phyloP scores from a whole-genome alignment of 2,888 invertebrate species.

The Amorpha juglandis region DNA sequence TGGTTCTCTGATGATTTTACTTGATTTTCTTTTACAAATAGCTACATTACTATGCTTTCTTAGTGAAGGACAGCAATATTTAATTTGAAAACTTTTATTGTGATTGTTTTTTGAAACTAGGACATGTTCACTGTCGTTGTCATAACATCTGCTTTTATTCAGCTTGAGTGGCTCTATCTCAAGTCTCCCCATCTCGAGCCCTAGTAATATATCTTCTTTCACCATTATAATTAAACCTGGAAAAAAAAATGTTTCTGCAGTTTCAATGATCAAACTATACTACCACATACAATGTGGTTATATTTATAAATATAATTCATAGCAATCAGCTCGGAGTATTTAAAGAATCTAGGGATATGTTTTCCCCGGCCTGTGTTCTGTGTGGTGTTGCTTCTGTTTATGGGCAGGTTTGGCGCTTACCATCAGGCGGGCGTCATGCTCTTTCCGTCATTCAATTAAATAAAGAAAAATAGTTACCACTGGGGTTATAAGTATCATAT shows the following conservation, averaged over 20 bases:
- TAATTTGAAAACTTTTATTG: slow-evolving; percentile 36
- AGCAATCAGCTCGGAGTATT: too few species aligned
- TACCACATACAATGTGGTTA: too few species aligned
- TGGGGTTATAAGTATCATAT: too few species aligned
- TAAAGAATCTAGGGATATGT: too few species aligned
- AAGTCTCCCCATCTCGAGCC: slow-evolving; percentile 81
- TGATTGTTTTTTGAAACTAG: slow-evolving; percentile 34
- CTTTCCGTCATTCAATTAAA: too few species aligned
- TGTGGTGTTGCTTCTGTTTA: too few species aligned
- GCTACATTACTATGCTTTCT: slow-evolving; percentile 55
- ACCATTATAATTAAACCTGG: slow-evolving; percentile 59
- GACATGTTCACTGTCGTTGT: slow-evolving; percentile 60
- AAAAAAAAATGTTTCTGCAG: slow-evolving; percentile 27
- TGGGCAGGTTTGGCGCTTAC: too few species aligned
- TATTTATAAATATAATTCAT: too few species aligned
- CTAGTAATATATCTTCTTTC: slow-evolving; percentile 77
- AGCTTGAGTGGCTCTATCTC: slow-evolving; percentile 80
- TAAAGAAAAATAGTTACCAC: too few species aligned
- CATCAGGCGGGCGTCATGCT: too few species aligned
- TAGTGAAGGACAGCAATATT: slow-evolving; percentile 60
- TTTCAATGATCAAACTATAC: too few species aligned
- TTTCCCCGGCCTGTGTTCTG: too few species aligned
- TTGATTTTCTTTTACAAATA: slow-evolving; percentile 69
- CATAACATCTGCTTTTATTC: slow-evolving; percentile 52
- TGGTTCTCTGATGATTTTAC: slow-evolving; percentile 83